Evolutionary conservation across 1,140 invertebrate species (phyloP).

Genomic region (Rhynchophorus ferrugineus): DNA sequence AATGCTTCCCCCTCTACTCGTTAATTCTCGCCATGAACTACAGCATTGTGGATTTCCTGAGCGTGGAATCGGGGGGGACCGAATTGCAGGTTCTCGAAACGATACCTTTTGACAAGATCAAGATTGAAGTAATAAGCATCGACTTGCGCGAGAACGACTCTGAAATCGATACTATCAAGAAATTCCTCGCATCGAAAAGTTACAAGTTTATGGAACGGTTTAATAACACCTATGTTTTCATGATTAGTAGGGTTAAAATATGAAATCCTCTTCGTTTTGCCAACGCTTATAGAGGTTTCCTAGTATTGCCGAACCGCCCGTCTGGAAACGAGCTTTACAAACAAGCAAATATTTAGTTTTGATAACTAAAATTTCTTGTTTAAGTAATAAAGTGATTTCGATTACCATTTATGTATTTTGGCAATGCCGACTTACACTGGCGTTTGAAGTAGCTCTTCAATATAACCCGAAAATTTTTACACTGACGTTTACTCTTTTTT

Average conservation of each 20-base stretch:
- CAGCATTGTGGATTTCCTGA: conserved; percentile 61
- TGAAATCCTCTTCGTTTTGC: too few relatives aligned
- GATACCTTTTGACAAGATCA: conserved; percentile 45
- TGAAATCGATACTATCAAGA: conserved; percentile 36
- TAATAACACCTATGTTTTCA: conserved; percentile 35
- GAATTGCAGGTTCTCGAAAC: conserved; percentile 52
- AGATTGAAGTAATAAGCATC: conserved; percentile 43
- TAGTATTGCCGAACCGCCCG: too few relatives aligned
- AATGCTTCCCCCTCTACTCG: conserved; percentile 78
- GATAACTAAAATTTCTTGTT: too few relatives aligned
- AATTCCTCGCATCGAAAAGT: conserved; percentile 36
- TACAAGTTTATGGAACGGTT: conserved; percentile 36
- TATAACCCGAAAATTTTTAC: neutral
- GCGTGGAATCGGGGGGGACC: conserved; percentile 58
- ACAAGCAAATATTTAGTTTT: too few relatives aligned
- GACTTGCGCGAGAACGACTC: conserved; percentile 30
- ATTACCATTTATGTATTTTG: too few relatives aligned
- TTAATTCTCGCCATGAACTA: conserved; percentile 68
- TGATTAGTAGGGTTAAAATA: conserved; percentile 30
- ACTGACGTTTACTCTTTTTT: neutral
- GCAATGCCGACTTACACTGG: too few relatives aligned
- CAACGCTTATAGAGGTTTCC: too few relatives aligned
- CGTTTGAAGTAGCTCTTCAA: neutral
- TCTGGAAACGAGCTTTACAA: too few relatives aligned
- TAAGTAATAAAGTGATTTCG: too few relatives aligned